These are phyloP conservation scores for Nannoperca australis DNA, from an alignment of 2,797 vertebrate genomes.

Conservation along the genomic window DNA sequence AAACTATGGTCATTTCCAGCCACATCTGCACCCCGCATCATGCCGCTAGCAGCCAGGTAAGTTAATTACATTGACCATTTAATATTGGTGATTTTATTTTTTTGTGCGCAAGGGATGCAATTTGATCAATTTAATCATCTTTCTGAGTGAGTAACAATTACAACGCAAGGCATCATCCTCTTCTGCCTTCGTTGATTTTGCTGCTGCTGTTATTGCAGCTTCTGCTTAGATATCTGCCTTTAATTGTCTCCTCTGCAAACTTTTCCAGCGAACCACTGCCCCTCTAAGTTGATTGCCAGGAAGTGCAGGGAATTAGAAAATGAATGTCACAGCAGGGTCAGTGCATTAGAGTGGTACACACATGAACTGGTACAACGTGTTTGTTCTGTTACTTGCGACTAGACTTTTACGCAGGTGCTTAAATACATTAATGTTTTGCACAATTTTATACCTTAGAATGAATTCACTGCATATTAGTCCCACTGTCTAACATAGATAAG, in stretches of 20 bases:
- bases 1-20: conserved; percentile 67
- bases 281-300: conserved; percentile 84
- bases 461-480: neutral
- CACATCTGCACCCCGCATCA: conserved; percentile 65
- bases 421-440: conserved; percentile 22
- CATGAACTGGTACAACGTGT: conserved; percentile 34
- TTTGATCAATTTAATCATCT: conserved; percentile 83
- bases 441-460: neutral
- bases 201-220: conserved; percentile 61
- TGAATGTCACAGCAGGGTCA: conserved; percentile 80
- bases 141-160: conserved; percentile 82
- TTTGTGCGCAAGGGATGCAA: conserved; percentile 68
- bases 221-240: conserved; percentile 71
- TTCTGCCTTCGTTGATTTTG: conserved; percentile 56
- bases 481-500: neutral
- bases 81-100: conserved; percentile 66
- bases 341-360: conserved; percentile 70
- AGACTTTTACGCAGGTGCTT: conserved; percentile 20
- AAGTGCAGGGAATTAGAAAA: conserved; percentile 86
- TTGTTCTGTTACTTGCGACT: conserved; percentile 28
- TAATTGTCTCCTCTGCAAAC: conserved; percentile 81
- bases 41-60: conserved; percentile 74
- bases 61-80: conserved; percentile 81
- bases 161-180: conserved; percentile 60
- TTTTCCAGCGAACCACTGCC: conserved; percentile 82